Evolutionary conservation across 1,140 invertebrate species (phyloP), one percentile per base, ranked within the genome.

Genomic region (Hypsibius dujardini): DNA sequence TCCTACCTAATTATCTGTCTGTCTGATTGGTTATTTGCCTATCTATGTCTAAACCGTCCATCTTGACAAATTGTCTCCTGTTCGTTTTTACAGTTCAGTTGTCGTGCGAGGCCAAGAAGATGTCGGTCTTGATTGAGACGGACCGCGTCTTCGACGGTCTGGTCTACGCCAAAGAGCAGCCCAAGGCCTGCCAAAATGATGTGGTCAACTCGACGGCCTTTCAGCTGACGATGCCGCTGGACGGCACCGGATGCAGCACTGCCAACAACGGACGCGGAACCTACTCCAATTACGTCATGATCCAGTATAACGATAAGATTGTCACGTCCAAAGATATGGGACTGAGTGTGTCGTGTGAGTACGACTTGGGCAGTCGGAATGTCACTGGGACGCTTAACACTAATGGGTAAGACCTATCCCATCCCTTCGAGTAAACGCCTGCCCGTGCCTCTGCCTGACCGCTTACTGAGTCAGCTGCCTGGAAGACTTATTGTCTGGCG

Each of bases 41-140:
- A 28, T 28, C 28, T 28, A 28, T 28, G 28, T 28, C 28, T 28
- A 28, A 28, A 28, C 28, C 50, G 7, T n/a, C 62, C 12, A 67
- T 15, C 42, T 67, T 15, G 3, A 67, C 62, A 67, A 67, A 56
- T n/a, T 56, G 50, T 12, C n/a, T 67, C 3, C 45, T 12, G 28
- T n/a, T n/a, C n/a, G 7, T 15, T 42, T 67, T 45, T 67, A 42
- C 28, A 71, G 90, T 93, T 40, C 90, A 88, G 75, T 90, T 93
- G 75, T 89, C 92, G 77, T 95, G 92, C 76, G 76, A 79, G 47
- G 88, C 90, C 1, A 88, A 88, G 62, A 90, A 93, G 77, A 95
- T 95, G 92, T 85, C 92, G 47, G 90, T 91, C 40, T 85, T 86
- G 46, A 92, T 94, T 76, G 87, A 90, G 77, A 93, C 91, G 2